A percentile compares a stretch with the other conserved stretches of the same genome.
Conservation (phyloP, 2,888 invertebrate species). For the Drosophila kokeensis region DNA sequence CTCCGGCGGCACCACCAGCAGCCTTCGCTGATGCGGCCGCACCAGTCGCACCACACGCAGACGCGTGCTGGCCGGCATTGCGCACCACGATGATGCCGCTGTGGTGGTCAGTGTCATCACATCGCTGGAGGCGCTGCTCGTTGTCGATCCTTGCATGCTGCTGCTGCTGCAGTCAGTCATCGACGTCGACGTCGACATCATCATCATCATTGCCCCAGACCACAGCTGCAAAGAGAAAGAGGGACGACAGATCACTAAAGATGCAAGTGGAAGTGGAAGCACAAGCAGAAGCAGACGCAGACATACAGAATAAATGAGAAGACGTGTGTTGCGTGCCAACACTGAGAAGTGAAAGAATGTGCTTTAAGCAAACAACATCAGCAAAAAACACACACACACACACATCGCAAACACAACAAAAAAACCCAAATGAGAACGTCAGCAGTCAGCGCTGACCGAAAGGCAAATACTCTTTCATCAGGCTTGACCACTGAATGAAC, state of each 20-base stretch:
- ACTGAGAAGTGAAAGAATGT: constrained; percentile 29
- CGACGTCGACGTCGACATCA: constrained; percentile 57
- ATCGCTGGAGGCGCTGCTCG: constrained; percentile 84
- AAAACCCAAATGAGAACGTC: neutral
- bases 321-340: constrained; percentile 34
- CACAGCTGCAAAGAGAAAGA: constrained; percentile 11
- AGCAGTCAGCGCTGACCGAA: neutral
- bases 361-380: constrained; percentile 2
- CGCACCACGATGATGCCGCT: constrained; percentile 82
- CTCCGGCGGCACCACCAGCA: constrained; percentile 86
- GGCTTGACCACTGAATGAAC: neutral
- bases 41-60: constrained; percentile 87
- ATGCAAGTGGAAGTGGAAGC: neutral
- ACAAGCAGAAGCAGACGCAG: neutral
- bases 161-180: constrained; percentile 84
- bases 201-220: constrained; percentile 44
- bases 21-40: constrained; percentile 86
- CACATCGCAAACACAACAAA: neutral
- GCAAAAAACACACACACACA: neutral
- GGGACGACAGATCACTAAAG: neutral
- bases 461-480: neutral
- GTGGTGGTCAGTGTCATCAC: constrained; percentile 84
- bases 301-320: neutral
- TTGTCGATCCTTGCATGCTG: constrained; percentile 84
- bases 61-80: constrained; percentile 85